These are phyloP conservation scores for Rhinatrema bivittatum DNA, from an alignment of 2,797 vertebrate species.

Conservation along the genomic window DNA sequence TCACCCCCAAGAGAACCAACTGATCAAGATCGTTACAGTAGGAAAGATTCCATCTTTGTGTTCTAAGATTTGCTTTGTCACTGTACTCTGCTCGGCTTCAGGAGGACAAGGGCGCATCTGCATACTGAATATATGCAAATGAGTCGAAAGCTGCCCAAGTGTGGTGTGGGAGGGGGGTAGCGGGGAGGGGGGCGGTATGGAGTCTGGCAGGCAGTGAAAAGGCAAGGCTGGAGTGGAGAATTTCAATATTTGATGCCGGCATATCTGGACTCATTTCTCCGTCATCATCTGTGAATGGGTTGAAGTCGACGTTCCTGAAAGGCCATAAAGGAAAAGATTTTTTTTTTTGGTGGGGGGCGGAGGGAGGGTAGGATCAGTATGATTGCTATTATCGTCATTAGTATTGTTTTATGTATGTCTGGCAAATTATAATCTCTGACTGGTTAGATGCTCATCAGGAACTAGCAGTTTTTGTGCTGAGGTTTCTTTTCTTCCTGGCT, in stretches of 20 bases:
- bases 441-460: slow-evolving; percentile 27
- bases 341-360: no score
- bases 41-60: no score
- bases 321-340: slow-evolving; percentile 34
- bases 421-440: slow-evolving; percentile 8
- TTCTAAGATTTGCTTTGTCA: slow-evolving; percentile 67
- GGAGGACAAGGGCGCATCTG: slow-evolving; percentile 80
- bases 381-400: slow-evolving; percentile 17
- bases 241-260: slow-evolving; percentile 53
- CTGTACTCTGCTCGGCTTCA: slow-evolving; percentile 46
- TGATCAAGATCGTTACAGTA: slow-evolving; percentile 32
- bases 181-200: slow-evolving; percentile 40
- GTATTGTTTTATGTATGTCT: slow-evolving; percentile 20
- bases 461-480: slow-evolving; percentile 15
- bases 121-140: slow-evolving; percentile 79
- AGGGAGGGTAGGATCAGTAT: no score
- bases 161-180: slow-evolving; percentile 30
- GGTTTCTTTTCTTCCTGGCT: slow-evolving; percentile 18
- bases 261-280: slow-evolving; percentile 43
- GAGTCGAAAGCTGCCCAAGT: slow-evolving; percentile 71
- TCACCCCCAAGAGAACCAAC: slow-evolving; percentile 11
- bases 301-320: slow-evolving; percentile 30
- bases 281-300: slow-evolving; percentile 31
- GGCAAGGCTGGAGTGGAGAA: slow-evolving; percentile 45
- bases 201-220: slow-evolving; percentile 40